Evolutionary conservation across 2,797 vertebrate species (phyloP).

Genomic region (Brachyalestes nurse): DNA sequence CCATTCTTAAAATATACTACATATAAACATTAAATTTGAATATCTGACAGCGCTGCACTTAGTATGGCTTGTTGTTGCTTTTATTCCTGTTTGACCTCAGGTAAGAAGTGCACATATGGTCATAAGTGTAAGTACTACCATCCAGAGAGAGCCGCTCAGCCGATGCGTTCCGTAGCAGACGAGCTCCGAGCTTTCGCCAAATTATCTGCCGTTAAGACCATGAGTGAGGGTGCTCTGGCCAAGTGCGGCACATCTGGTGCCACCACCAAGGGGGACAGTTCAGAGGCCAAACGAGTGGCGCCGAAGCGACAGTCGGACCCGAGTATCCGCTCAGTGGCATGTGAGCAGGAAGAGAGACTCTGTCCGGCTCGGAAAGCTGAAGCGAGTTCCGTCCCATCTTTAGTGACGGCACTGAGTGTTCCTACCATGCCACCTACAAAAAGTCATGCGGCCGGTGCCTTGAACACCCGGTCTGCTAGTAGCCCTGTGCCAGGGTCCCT

Average conservation of each 20-base stretch:
- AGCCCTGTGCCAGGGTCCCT: conserved; percentile 96
- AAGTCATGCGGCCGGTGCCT: conserved; percentile 93
- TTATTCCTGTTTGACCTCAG: conserved; percentile 68
- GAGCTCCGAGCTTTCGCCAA: conserved; percentile 98
- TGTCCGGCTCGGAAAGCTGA: conserved; percentile 89
- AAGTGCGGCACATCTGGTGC: conserved; percentile 85
- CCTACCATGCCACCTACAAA: conserved; percentile 94
- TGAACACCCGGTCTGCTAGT: conserved; percentile 98
- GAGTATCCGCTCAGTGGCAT: conserved; percentile 93
- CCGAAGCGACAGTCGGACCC: conserved; percentile 98
- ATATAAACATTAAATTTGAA: background rate
- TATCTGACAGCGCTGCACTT: background rate
- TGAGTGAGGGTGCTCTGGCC: conserved; percentile 94
- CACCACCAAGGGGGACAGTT: conserved; percentile 83
- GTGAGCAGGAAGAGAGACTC: conserved; percentile 90
- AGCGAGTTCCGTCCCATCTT: conserved; percentile 94
- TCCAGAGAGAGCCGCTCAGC: conserved; percentile 96
- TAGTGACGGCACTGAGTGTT: conserved; percentile 96
- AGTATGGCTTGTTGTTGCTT: background rate
- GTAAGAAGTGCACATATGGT: conserved; percentile 99
- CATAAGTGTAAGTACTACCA: conserved; percentile 99
- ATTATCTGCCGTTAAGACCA: conserved; percentile 96
- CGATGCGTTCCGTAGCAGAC: conserved; percentile 94
- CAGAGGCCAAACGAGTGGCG: conserved; percentile 92
- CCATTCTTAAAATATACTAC: background rate